Percentiles rank a stretch among this genome's conserved stretches.
Evolutionary conservation across 2,888 invertebrate species (phyloP).

Genomic region (Dynastes tityus): DNA sequence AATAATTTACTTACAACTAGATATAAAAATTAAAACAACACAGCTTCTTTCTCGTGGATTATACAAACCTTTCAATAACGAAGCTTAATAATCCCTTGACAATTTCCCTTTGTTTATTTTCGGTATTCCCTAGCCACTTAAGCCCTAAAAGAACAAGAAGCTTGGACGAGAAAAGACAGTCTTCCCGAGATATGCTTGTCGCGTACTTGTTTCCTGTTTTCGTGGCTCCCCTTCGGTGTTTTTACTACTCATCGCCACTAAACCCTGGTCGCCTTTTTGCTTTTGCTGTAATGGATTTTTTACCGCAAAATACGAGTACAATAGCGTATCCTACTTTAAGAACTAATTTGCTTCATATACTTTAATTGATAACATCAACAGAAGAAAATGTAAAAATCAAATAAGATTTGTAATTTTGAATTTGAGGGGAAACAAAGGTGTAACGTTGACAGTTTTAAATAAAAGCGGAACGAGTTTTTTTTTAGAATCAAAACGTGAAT

Average conservation of each 20-base stretch:
- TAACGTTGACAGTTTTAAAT: background rate
- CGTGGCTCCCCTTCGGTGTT: background rate
- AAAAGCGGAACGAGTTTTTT: background rate
- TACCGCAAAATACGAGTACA: background rate
- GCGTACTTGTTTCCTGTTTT: conserved; percentile 4
- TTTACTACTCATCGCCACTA: background rate
- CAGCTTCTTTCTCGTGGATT: no score
- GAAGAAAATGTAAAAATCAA: background rate
- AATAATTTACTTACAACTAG: no score
- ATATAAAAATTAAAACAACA: no score
- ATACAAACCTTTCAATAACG: no score
- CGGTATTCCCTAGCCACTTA: no score
- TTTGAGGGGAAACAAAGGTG: background rate
- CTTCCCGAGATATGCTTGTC: background rate
- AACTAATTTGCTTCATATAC: background rate
- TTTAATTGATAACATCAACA: background rate
- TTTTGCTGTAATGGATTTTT: background rate
- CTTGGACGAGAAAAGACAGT: background rate
- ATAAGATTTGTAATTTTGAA: background rate
- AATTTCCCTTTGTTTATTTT: no score
- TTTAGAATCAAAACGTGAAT: background rate
- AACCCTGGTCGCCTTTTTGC: no score
- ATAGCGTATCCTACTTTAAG: background rate
- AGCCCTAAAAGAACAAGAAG: background rate
- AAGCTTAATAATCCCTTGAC: background rate